Evolutionary conservation across 1,140 invertebrate genomes (phyloP), one percentile per base, ranked within the genome.

Genomic region (Drosophila micromelanica): DNA sequence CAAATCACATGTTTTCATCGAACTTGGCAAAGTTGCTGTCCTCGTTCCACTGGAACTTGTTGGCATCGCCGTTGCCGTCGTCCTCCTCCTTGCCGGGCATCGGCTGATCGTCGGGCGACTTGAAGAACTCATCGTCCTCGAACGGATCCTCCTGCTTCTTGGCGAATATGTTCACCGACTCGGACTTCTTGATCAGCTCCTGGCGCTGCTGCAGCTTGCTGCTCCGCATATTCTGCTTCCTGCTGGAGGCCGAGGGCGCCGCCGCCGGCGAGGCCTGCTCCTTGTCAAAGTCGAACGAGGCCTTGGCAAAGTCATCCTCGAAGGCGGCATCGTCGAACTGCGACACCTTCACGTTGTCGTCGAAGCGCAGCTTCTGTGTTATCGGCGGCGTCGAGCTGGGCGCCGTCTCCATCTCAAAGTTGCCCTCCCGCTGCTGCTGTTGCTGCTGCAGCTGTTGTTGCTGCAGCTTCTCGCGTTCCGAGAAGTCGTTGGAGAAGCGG

Each of bases 91-190:
- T 56, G 1, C 56, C 55, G 30, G 52, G 43, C 37, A 40, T 30
- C 13, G 59, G 52, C 45, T 54, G 48, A 11, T 89, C 77, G 3
- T 75, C 76, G 9, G 91, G 85, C n/a, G 82, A 84, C 37, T 94
- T 95, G 80, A 96, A 97, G 92, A 97, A 97, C 78, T 97, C 96
- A 73, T 97, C 96, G 60, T 96, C 96, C 72, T 96, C 96, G 91
- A 97, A 97, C 4, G 97, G 97, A 93, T 97, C 97, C 81, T 94
- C 95, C 77, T 95, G 94, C 62, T 94, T 94, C 43, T 96, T 93
- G 5, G 95, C 95, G 92, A 97, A 97, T 74, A 97, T 97, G 90
- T 97, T 97, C 13, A 97, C 95, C 2, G 96, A 97, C 84, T 97
- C 96, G 0, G 96, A 97, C 91, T 97, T 97, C 78, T 96, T 96